Base-by-base conservation (phyloP, 2,797 vertebrate genomes). In the Myotis planiceps region DNA sequence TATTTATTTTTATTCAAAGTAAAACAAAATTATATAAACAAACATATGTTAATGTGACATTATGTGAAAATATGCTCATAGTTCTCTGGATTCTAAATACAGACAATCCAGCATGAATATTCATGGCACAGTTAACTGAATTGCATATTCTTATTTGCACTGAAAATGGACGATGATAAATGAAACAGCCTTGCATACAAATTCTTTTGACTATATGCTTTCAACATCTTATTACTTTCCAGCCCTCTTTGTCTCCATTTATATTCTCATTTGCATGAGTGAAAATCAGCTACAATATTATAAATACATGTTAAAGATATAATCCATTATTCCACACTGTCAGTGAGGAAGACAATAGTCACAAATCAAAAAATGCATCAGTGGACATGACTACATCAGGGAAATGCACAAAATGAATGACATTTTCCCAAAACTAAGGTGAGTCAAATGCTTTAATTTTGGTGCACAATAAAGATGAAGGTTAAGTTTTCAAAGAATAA, bases 11-110 rank as follows among this genome's bases (percentile, higher is more conserved):
- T 82, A 93, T 90, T 90, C 74, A 93, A 74, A 83, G 51, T 81
- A 83, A 96, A 96, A 49, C 80, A 93, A 95, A 97, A 93, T 97
- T 95, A 97, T 53, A 87, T 75, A 96, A 97, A 97, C 83, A 97
- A 96, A 90, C 88, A 97, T 93, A 96, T 97, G 96, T 74, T 96
- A 97, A 94, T 92, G 32, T 1, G 87, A 63, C 94, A 96, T 90
- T 92, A 94, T 92, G 58, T 90, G 75, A 96, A 97, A 97, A 95
- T 96, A 96, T 71, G 74, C 27, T 91, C 87, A 49, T 81, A 71
- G 87, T 85, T 97, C 92, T 96, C 76, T 58, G 65, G 84, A 84
- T 96, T 96, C 92, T 95, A 97, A 96, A 97, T 93, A 93, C 90
- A 97, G 94, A 86, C 15, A 68, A 65, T 53, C 37, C 27, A 58